A percentile compares a stretch with the other conserved stretches of the same genome.
These are phyloP conservation scores for Amorpha juglandis DNA, from an alignment of 2,888 invertebrate species.

Conservation along the genomic window DNA sequence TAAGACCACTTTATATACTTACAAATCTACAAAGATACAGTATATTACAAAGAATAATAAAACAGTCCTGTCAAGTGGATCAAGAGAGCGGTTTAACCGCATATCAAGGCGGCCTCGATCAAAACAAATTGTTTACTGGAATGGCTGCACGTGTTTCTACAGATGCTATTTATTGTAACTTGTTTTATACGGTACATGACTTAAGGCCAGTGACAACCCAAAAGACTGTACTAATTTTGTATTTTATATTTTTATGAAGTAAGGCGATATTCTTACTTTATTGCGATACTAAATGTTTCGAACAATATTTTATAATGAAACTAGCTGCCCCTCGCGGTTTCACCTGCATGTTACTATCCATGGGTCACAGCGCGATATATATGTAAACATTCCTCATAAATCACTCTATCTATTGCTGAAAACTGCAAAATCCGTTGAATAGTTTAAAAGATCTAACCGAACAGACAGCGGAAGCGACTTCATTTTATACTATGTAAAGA, in stretches of 20 bases:
- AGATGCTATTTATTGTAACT: constrained; percentile 35
- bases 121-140: constrained; percentile 66
- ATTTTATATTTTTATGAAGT: neutral
- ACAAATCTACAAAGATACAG: neutral
- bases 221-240: neutral
- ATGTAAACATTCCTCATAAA: too few species aligned
- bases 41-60: constrained; percentile 17
- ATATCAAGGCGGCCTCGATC: constrained; percentile 42
- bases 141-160: constrained; percentile 64
- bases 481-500: too few species aligned
- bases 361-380: too few species aligned
- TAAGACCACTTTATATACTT: neutral
- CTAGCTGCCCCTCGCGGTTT: too few species aligned
- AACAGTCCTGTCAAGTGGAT: constrained; percentile 1
- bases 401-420: too few species aligned
- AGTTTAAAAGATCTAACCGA: too few species aligned
- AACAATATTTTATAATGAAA: too few species aligned
- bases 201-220: neutral
- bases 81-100: constrained; percentile 9
- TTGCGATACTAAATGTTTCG: too few species aligned
- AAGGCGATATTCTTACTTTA: neutral
- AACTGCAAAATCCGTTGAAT: too few species aligned
- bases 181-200: neutral
- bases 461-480: too few species aligned
- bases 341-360: too few species aligned